Evolutionary conservation across 1,140 invertebrate genomes (phyloP), one percentile per base, ranked within the genome.

Genomic region (Dreissena polymorpha): DNA sequence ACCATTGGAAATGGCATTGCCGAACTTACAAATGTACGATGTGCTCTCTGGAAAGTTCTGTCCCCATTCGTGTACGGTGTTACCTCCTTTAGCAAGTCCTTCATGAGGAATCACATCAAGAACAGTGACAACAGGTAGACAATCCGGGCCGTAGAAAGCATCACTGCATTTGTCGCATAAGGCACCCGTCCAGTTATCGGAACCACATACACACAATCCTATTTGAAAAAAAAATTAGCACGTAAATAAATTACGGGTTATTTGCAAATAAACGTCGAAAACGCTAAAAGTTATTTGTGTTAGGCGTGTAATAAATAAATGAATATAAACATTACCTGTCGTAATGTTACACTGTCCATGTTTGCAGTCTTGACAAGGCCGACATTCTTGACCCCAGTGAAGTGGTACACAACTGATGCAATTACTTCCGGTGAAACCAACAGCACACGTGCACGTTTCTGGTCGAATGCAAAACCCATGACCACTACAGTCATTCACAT

Each of bases 111-210:
- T 39, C 7, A 89, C 76, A 27, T 83, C 60, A 21, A 86, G 53
- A 18, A 86, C 51, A 21, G 71, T 85, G 0, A 83, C 72, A 21
- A 85, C 73, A 3, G 88, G 86, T 16, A 85, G 68, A 68, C 88
- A 89, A 25, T 77, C 53, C 14, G 81, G n/a, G n/a, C n/a, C n/a
- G n/a, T n/a, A n/a, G n/a, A n/a, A n/a, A n/a, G n/a, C n/a, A n/a
- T n/a, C n/a, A 75, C 69, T 86, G 57, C 88, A 89, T 51, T 67
- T 57, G 25, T 89, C 79, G 57, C 88, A 89, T 6, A 87, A 39
- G 21, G 84, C 71, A 21, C 88, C 88, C 12, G 71, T 29, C 85
- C 85, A 89, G 75, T 88, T 88, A 16, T 72, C 14, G 29, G 51
- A 60, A 51, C 29, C 53, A 64, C 87, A 88, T 18, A 51, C 69